Base-by-base conservation (phyloP, 2,888 invertebrate species). In the Pseudococcus viburni region DNA sequence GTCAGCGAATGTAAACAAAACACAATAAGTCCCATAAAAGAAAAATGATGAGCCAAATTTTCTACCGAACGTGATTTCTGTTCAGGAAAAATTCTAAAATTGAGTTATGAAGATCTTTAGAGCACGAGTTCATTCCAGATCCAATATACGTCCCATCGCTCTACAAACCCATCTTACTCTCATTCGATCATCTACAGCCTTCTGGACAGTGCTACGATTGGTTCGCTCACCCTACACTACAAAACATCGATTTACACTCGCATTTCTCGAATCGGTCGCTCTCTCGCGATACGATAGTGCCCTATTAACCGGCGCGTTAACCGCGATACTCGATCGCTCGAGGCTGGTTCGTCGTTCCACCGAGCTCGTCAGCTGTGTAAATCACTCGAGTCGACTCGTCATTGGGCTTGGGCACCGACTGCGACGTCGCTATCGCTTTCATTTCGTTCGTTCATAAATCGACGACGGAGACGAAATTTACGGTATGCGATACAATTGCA, bases 351-450 rank as follows among this genome's bases (percentile, higher is more conserved):
- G n/a, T n/a, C 64, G 22, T 42, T 42, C 42, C 42, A 59, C 59
- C n/a, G n/a, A 59, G n/a, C 59, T 64, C 64, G 64, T 64, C 64
- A 64, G 64, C 64, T 64, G 64, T 64, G 22, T 64, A 64, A 64
- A 64, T 64, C 12, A 64, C 64, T 64, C 64, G 64, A 42, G 8
- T 42, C 42, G 42, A 8, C 42, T n/a, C n/a, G 59, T 22, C n/a
- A 55, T 55, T 11, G 19, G 19, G 64, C 64, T 22, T 19, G 19
- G 64, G 64, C 64, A 64, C 12, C 9, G 64, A 8, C 22, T 7
- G 19, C 22, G 22, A 8, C 64, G 22, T 7, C 64, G 64, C 64
- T 64, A 64, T 64, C 64, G 64, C 64, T 64, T 64, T 64, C 64
- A 22, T 64, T 64, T 64, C 64, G 11, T 64, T 64, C 64, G 64